Evolutionary conservation across 2,888 invertebrate genomes (phyloP), one percentile per base, ranked within the genome.

Genomic region (Automeris io): DNA sequence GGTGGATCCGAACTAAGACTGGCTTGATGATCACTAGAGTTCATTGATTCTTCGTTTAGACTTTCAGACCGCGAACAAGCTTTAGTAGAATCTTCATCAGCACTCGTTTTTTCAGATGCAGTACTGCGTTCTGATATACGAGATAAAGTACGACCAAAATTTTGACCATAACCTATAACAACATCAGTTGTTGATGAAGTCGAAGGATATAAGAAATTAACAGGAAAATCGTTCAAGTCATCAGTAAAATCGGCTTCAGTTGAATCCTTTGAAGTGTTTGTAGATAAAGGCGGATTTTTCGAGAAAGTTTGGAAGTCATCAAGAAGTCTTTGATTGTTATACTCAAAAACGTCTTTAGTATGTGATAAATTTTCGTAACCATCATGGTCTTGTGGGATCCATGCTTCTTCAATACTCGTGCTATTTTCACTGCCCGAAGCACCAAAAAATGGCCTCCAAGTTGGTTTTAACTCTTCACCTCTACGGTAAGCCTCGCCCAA

Each of bases 101-200:
- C 92, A 61, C 95, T 95, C 2, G 94, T 93, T 70, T 95, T 95
- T 67, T 95, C 95, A 0, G 95, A 95, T 7, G 95, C 94, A 6
- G 95, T 95, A 50, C 95, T 95, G 29, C 95, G 88, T 75, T 96
- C 96, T 0, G 95, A 95, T 62, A 96, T 96, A 45, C 95, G 88
- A 1, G 95, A 95, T 18, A 95, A 83, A 0, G 95, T 95, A 29
- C 95, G 88, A 0, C 92, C 91, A 73, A 93, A 95, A 31, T 92
- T 92, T 42, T 91, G 89, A 5, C 91, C 92, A 57, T 93, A 93
- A 5, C 91, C 92, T 33, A 90, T 88, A 34, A 93, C 88, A 32
- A 93, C 90, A 61, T 93, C 93, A 1, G 91, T 87, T 52, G 88
- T 86, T 13, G 90, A 87, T 12, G 90, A 89, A 5, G 88, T 83